phyloP scores from a whole-genome alignment of 1,140 invertebrate genomes.

The Drosophila kurseongensis region DNA sequence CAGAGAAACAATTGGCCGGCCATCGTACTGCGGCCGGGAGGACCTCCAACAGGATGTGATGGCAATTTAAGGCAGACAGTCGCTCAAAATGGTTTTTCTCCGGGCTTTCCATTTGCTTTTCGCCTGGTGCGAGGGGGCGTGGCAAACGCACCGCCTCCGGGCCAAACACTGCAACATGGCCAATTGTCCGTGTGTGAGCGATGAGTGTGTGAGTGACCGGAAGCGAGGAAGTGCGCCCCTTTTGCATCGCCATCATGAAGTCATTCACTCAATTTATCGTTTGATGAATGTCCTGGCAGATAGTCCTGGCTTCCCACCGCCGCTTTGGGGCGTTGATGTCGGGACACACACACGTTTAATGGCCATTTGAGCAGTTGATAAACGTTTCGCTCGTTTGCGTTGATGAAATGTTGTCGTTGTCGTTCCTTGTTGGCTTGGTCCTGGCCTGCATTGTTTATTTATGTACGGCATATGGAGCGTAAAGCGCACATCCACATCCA shows the following conservation, averaged over 20 bases:
- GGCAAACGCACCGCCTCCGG: slow-evolving; percentile 12
- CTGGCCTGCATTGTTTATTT: slow-evolving; percentile 76
- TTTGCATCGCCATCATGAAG: slow-evolving; percentile 78
- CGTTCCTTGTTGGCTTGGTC: slow-evolving; percentile 14
- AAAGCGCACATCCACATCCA: not conserved
- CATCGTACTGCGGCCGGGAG: not conserved
- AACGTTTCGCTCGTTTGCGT: slow-evolving; percentile 83
- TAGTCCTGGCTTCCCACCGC: slow-evolving; percentile 51
- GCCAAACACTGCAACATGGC: slow-evolving; percentile 49
- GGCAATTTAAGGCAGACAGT: slow-evolving; percentile 83
- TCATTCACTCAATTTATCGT: slow-evolving; percentile 85
- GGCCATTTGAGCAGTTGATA: slow-evolving; percentile 84
- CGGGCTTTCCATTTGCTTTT: slow-evolving; percentile 23
- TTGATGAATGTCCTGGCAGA: slow-evolving; percentile 84
- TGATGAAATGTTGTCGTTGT: slow-evolving; percentile 81
- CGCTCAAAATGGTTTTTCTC: slow-evolving; percentile 56
- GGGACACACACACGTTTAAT: slow-evolving; percentile 80
- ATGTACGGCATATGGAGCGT: slow-evolving; percentile 55
- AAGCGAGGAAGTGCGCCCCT: slow-evolving; percentile 75
- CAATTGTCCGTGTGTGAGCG: slow-evolving; percentile 52
- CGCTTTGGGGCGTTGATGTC: slow-evolving; percentile 44
- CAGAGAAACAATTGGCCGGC: slow-evolving; percentile 75
- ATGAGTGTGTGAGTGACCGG: slow-evolving; percentile 9
- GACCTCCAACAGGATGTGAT: slow-evolving; percentile 67
- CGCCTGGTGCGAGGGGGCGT: slow-evolving; percentile 19